Base-by-base conservation (phyloP, 2,797 vertebrate genomes). In the Numenius phaeopus region DNA sequence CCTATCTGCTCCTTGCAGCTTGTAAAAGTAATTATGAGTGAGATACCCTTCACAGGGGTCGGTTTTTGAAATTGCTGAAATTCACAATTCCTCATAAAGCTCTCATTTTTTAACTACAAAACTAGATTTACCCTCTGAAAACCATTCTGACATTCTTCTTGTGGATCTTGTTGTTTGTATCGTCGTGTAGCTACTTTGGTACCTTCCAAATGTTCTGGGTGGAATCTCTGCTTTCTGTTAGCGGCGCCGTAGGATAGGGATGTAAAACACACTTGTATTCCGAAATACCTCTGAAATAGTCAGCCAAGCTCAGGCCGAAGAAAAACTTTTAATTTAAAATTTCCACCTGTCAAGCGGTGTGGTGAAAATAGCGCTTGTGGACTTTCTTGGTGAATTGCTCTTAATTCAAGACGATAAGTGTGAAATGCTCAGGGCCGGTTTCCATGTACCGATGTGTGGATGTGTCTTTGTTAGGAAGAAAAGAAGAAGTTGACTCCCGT, bases 401-500 rank as follows among this genome's bases (percentile, higher is more conserved):
- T 37, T 77, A 44, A 64, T 80, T 79, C 27, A 18, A 7, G 64
- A 29, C 1, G 10, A 5, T 34, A 19, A 17, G 49, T 81, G 37
- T 11, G 17, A 66, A 76, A 27, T 30, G 47, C 44, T 30, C 9
- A 20, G 42, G 27, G 32, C 8, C 3, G 15, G 5, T 70, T 86
- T 88, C 58, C 26, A 1, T 3, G 9, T 18, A 3, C 1, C 22
- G 54, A 20, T 52, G 18, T 3, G 1, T 12, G n/a, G 20, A 2
- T n/a, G 0, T 54, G 6, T 29, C 27, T 84, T 19, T 30, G n/a
- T 55, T 17, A 20, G 24, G 27, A 14, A 22, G 7, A 40, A 14
- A 55, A 40, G 9, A 42, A 87, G 30, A 50, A 32, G 10, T 29
- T 67, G 44, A 42, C 29, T 64, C 9, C 2, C 0, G 0, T 37